Base-by-base conservation (phyloP, 2,888 invertebrate genomes). In the Aphodius granarius region DNA sequence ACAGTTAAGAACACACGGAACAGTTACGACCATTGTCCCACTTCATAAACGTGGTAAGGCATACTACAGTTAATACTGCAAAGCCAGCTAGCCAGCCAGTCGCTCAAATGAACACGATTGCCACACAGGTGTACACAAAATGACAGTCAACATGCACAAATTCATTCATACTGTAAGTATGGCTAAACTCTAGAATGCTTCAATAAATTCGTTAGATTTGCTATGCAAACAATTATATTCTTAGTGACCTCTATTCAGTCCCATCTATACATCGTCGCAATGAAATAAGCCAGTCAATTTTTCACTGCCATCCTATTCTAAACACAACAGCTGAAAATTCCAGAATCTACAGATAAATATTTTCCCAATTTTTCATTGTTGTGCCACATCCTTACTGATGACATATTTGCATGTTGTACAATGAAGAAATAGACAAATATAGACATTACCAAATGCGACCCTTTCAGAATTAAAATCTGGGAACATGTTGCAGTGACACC, bases 271-370 rank as follows among this genome's bases (percentile, higher is more conserved):
- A 66, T 73, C 73, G 22, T 18, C 73, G 20, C 66, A 21, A 66
- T 43, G 66, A 65, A 73, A 17, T 66, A 73, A 73, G 66, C 66
- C 66, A 73, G 62, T 62, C 43, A 73, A 43, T 73, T 73, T 66
- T 73, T 73, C 73, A 66, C 73, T 73, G 73, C 73, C 73, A 63
- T 43, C 17, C 9, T 43, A 73, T 23, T 19, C 66, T 73, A 75
- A 75, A 66, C 71, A 75, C 43, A 1, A 43, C 43, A 43, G 43
- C 43, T 43, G 43, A 43, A 43, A 43, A 43, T 43, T 43, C 4
- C 43, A 1, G 1, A 2, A 2, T 43, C 43, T 13, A 9, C 43
- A 43, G 13, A 43, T 43, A 43, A 43, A 43, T 43, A 43, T 43
- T 43, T 43, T 43, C 43, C 4, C 43, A 43, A 43, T 43, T 43